Base-by-base conservation (phyloP, 2,797 vertebrate species). In the Enteromius trimaculatus region DNA sequence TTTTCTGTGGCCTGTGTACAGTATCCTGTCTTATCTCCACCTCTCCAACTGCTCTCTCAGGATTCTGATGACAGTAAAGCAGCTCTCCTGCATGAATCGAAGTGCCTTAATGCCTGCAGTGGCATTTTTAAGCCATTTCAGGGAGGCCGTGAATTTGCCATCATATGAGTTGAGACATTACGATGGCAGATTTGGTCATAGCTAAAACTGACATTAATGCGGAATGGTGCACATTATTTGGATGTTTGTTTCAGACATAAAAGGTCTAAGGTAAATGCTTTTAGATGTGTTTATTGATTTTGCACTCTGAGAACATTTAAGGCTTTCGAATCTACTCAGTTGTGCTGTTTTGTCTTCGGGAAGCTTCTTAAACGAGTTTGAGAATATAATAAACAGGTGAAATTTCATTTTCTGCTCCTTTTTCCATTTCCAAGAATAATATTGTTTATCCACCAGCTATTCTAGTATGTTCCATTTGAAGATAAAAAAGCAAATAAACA, bases 21-120 rank as follows among this genome's bases (percentile, higher is more conserved):
- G 80, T 81, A 21, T 75, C 60, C 70, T 2, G 44, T 66, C 80
- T 76, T 75, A 82, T 82, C 80, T 82, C 58, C 71, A 65, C 26
- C 60, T 82, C 58, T 82, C 80, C 76, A 82, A 82, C 29, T 55
- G 80, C 71, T 76, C 80, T 75, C 80, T 51, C 47, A 55, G 71
- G 80, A 76, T 39, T 75, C 80, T 75, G 60, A 76, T 66, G 80
- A 79, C 62, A 76, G 80, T 66, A 82, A 82, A 82, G 80, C 58
- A 51, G 29, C 70, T 62, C 80, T 75, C 29, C 72, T 77, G 51
- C 19, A 13, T 34, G 23, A 58, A 77, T 8, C 31, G 23, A 44
- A 69, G 64, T 77, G 74, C 74, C 26, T 68, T 70, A 77, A 77
- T 83, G 60, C 81, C 72, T 47, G 64, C 47, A 31, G 58, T 83